Evolutionary conservation across 2,797 vertebrate species (phyloP), one percentile per base, ranked within the genome.

Genomic region (Pristis pectinata): DNA sequence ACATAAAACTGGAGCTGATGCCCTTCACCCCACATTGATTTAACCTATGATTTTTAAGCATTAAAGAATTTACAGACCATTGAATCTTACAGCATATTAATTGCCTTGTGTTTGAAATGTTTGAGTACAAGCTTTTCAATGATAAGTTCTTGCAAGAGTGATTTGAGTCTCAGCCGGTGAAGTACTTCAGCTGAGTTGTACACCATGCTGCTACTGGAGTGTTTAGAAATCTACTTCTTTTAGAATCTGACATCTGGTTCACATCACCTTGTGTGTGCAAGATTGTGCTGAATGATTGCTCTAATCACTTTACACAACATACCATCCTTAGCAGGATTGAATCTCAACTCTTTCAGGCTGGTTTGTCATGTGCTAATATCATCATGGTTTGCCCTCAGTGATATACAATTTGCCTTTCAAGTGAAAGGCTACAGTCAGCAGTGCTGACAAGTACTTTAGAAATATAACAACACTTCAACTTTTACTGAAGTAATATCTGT

Each of bases 161-260:
- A 96, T 97, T 97, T 97, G 97, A 97, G 97, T 97, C 97, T 97
- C 97, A 96, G 97, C 96, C 97, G 96, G 96, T 97, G 97, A 97
- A 94, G 97, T 97, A 97, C 97, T 96, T 96, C 95, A 96, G 94
- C 96, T 97, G 94, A 95, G 95, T 96, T 96, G 95, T 96, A 96
- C 96, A 96, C 96, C 97, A 97, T 96, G 97, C 97, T 97, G 97
- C 95, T 97, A 97, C 96, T 94, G 96, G 96, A 97, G 96, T 96
- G 96, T 97, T 97, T 97, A 97, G 97, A 97, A 97, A 97, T 97
- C 96, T 97, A 97, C 97, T 97, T 83, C 97, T 97, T 96, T 96
- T 97, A 97, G 97, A 96, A 97, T 97, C 97, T 97, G 96, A 97
- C 97, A 97, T 97, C 97, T 97, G 97, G 97, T 97, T 97, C 96